A percentile compares a stretch with the other conserved stretches of the same genome.
phyloP scores from a whole-genome alignment of 2,888 invertebrate species.

The Scaptomyza polygonia region DNA sequence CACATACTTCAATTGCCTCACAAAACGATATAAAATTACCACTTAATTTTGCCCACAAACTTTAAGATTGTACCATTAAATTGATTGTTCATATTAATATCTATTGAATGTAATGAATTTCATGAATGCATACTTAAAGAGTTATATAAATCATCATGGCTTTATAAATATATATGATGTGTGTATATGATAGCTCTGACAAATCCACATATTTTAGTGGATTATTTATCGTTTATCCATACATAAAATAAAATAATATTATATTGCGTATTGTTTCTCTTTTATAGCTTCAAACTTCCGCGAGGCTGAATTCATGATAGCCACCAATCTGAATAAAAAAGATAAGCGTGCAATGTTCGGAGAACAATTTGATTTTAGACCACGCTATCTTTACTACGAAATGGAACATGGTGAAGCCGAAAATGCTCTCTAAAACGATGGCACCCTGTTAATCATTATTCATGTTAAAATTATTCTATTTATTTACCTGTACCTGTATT shows the following conservation, averaged over 20 bases:
- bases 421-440: constrained; percentile 22
- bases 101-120: neutral
- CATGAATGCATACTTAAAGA: neutral
- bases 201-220: neutral
- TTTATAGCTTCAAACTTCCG: constrained; percentile 66
- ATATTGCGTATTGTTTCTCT: neutral
- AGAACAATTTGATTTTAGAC: constrained; percentile 69
- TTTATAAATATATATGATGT: neutral
- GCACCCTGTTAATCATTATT: neutral
- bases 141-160: neutral
- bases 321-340: constrained; percentile 71
- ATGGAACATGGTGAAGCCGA: constrained; percentile 46
- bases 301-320: constrained; percentile 77
- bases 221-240: neutral
- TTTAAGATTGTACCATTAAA: neutral
- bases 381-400: constrained; percentile 80
- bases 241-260: neutral
- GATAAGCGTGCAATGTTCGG: constrained; percentile 65
- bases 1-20: too few species aligned
- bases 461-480: neutral
- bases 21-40: too few species aligned
- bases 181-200: neutral
- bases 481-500: neutral
- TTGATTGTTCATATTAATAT: neutral
- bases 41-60: too few species aligned